phyloP scores from a whole-genome alignment of 2,113 vertebrate species.

The Lophotis ruficrista region DNA sequence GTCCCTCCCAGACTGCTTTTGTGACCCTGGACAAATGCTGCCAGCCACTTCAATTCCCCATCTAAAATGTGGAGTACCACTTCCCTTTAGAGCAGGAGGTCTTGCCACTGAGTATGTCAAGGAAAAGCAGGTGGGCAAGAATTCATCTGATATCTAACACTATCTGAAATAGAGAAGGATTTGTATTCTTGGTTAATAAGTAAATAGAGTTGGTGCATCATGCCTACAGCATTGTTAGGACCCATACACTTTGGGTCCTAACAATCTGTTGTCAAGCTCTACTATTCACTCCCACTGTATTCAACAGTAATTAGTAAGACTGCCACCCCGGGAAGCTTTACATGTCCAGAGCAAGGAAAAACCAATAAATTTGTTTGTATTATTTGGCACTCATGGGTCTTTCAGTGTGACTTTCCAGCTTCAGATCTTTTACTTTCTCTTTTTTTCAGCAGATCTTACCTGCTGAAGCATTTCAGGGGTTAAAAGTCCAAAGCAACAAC shows the following conservation, averaged over 20 bases:
- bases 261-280: fast-evolving
- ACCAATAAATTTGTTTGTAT: background rate
- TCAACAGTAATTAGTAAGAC: background rate
- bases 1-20: background rate
- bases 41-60: background rate
- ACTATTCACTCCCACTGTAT: background rate
- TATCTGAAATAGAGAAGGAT: background rate
- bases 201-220: background rate
- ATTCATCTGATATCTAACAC: background rate
- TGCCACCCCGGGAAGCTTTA: background rate
- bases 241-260: background rate
- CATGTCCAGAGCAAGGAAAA: background rate
- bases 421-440: background rate
- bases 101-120: background rate
- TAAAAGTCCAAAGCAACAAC: background rate
- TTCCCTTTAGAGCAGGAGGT: background rate
- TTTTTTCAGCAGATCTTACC: background rate
- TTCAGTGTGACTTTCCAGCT: background rate
- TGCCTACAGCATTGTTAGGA: background rate
- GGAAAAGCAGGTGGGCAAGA: background rate
- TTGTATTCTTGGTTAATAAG: background rate
- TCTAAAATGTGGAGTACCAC: too few species aligned
- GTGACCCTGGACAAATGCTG: background rate
- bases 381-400: background rate
- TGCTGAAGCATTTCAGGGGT: background rate